Evolutionary conservation across 2,113 vertebrate genomes (phyloP), one percentile per base, ranked within the genome.

Genomic region (Psammodynastes pulverulentus): DNA sequence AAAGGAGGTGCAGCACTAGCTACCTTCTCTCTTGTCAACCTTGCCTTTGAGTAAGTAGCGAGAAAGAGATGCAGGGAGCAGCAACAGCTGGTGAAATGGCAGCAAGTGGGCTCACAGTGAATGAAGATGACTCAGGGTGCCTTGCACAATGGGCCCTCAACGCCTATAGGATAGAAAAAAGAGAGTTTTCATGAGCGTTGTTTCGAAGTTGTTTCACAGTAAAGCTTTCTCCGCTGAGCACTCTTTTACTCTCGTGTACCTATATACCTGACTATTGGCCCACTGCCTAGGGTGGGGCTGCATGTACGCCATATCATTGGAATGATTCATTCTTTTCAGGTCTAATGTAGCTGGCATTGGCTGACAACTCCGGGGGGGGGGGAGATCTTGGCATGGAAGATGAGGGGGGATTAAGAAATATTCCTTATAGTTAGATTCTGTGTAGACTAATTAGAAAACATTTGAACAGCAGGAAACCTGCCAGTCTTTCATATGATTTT

Each of bases 251-350:
- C 87, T 89, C 19, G 12, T 53, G 48, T 9, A 34, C 23, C 87
- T 39, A 7, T 21, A n/a, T 51, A 62, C 46, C 5, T 56, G 21
- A 72, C 21, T 85, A 85, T 88, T 89, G 87, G 87, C 87, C 19
- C 13, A 49, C 23, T 39, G 87, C 87, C 67, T n/a, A 58, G 91
- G 91, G 91, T 85, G 72, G 53, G 87, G 91, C 53, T 85, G 51
- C 88, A 62, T 43, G 23, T 26, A 21, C 29, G 17, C 88, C 88
- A 58, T 89, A 89, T 89, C 87, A 86, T 89, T 84, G n/a, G 51
- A 88, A 89, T 89, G 88, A 92, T 62, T 89, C 79, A 92, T 89
- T 54, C 13, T 21, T 88, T 84, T 84, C 91, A 62, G 39, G 39
- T 24, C 88, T 89, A 46, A 48, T n/a, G 26, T 89, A 19, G 56